Base-by-base conservation (phyloP, 2,797 vertebrate species). In the Aulostomus chinensis region DNA sequence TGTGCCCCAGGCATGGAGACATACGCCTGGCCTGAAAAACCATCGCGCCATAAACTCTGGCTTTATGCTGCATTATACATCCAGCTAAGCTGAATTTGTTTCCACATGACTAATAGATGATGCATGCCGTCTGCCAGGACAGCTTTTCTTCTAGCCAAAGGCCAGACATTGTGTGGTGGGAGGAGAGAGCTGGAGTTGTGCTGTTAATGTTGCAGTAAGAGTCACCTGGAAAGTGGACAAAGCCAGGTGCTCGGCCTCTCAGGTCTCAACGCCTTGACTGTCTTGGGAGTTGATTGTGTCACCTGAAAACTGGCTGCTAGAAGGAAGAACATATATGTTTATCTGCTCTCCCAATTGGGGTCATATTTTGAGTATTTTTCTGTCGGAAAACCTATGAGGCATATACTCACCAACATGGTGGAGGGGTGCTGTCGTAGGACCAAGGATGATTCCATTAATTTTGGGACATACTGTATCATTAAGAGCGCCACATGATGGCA, bases 71-170 rank as follows among this genome's bases (percentile, higher is more conserved):
- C 51, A 67, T 82, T 80, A 53, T 68, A 67, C 60, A 64, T 87
- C 42, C 54, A 31, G 32, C 68, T 55, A 42, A 74, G 82, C 50
- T 76, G 73, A 76, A 80, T 77, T 68, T 72, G 81, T 86, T 86
- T 86, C 83, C 79, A 81, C 84, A 84, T 91, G 81, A 86, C 80
- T 91, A 89, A 90, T 78, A 76, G 67, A 83, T 88, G 78, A 86
- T 75, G 70, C 54, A 67, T 77, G 56, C 56, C 56, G 68, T 67
- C 68, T 81, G 80, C 76, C 74, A 55, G 69, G 60, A 50, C 70
- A 55, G 66, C 54, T 69, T 76, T 62, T 45, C 30, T 42, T 63
- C 21, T 14, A 38, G 30, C 58, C 15, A n/a, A 72, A 76, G 64
- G 54, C 43, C 76, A 82, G 76, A 80, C 85, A 48, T 52, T 56